phyloP scores from a whole-genome alignment of 2,888 invertebrate species.

The Shargacucullia verbasci region DNA sequence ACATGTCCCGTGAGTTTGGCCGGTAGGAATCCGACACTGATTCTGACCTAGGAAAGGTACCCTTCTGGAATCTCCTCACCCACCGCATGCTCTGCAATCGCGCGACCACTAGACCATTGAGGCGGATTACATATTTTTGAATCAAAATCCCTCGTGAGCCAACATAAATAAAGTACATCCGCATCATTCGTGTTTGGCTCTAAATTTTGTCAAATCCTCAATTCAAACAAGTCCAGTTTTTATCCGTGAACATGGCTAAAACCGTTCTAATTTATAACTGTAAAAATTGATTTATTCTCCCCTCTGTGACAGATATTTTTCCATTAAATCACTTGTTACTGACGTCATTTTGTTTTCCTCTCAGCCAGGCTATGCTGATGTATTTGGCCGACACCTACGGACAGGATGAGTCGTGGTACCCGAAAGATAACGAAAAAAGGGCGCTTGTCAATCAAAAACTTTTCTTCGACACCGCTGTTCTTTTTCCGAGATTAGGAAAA shows the following conservation, averaged over 20 bases:
- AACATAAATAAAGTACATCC: neutral
- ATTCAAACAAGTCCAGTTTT: slow-evolving; percentile 24
- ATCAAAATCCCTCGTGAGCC: no score
- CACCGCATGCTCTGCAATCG: no score
- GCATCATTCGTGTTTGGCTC: slow-evolving; percentile 1
- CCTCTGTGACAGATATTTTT: slow-evolving; percentile 21
- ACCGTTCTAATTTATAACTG: slow-evolving; percentile 33
- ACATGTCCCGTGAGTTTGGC: no score
- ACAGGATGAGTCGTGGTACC: slow-evolving; percentile 87
- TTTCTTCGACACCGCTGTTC: slow-evolving; percentile 84
- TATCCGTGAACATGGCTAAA: slow-evolving; percentile 23
- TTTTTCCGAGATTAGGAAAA: slow-evolving; percentile 80
- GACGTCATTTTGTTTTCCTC: slow-evolving; percentile 26
- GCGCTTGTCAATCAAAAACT: slow-evolving; percentile 88
- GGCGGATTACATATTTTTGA: no score
- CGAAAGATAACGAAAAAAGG: slow-evolving; percentile 85
- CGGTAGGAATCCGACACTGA: no score
- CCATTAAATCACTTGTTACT: slow-evolving; percentile 1
- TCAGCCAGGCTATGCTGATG: slow-evolving; percentile 84
- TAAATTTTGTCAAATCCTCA: slow-evolving; percentile 32
- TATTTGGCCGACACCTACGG: slow-evolving; percentile 88
- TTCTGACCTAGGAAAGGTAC: no score
- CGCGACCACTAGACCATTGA: no score
- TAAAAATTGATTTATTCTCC: slow-evolving; percentile 33
- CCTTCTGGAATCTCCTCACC: no score